phyloP scores from a whole-genome alignment of 2,888 invertebrate genomes.

The Trimorus sp. region DNA sequence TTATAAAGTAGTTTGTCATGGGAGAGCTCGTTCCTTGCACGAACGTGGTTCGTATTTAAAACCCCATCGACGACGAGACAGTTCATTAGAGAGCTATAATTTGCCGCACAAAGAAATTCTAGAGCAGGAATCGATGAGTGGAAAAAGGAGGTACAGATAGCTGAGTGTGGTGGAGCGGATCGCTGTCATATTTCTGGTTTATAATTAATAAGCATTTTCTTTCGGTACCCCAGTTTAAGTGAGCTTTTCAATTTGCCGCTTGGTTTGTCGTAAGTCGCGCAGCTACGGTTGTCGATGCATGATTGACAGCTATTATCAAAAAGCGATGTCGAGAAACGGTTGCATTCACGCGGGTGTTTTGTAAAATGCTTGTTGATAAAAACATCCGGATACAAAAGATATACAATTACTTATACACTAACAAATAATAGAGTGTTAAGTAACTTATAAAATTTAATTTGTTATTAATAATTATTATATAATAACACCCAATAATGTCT shows the following conservation, averaged over 20 bases:
- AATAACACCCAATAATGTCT: no score
- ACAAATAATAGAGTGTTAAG: no score
- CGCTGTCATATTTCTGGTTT: constrained; percentile 32
- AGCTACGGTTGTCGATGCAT: no score
- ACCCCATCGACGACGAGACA: constrained; percentile 19
- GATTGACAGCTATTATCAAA: no score
- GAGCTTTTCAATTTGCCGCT: not conserved
- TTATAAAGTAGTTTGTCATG: constrained; percentile 43
- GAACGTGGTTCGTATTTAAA: constrained; percentile 44
- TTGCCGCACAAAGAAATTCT: constrained; percentile 35
- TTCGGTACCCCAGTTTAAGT: not conserved
- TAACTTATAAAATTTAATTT: no score
- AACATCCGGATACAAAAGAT: no score
- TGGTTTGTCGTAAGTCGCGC: not conserved
- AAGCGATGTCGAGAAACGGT: no score
- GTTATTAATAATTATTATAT: no score
- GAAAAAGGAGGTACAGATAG: constrained; percentile 25
- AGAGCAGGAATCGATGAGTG: constrained; percentile 27
- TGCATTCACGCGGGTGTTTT: no score
- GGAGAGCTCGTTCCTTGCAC: constrained; percentile 19
- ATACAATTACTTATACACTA: no score
- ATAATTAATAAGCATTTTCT: constrained; percentile 27
- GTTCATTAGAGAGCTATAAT: constrained; percentile 52
- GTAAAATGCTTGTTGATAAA: no score
- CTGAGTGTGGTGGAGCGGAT: constrained; percentile 12